phyloP scores from a whole-genome alignment of 2,113 vertebrate species.

The Brachionichthys hirsutus region DNA sequence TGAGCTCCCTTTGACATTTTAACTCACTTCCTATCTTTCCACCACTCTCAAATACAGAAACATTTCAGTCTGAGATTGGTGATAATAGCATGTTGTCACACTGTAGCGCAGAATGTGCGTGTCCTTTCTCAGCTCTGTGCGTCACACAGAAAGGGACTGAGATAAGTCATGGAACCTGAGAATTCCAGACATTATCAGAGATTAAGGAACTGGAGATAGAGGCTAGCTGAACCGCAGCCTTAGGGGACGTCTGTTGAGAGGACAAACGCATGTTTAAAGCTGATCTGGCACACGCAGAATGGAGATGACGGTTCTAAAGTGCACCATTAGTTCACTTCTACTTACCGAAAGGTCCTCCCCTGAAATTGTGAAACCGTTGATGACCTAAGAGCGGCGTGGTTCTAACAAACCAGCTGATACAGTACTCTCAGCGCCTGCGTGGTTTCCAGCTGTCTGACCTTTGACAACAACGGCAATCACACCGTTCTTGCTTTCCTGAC shows the following conservation, averaged over 20 bases:
- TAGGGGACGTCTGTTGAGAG: conserved; percentile 19
- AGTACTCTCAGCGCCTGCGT: no score
- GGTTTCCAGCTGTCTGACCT: no score
- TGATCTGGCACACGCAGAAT: not conserved
- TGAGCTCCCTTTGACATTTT: conserved; percentile 1
- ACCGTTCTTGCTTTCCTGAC: not conserved
- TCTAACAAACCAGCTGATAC: no score
- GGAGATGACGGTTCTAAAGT: not conserved
- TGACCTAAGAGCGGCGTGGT: no score
- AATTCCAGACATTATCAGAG: conserved; percentile 48
- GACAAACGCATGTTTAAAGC: conserved; percentile 5
- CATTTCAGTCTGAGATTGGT: conserved; percentile 4
- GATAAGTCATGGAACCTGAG: conserved; percentile 51
- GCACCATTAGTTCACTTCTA: no score
- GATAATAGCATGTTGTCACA: conserved; percentile 32
- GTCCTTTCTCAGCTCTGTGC: conserved; percentile 52
- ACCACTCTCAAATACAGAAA: conserved; percentile 26
- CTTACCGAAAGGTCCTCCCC: no score
- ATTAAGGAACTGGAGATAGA: conserved; percentile 41
- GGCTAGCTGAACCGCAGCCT: conserved; percentile 19
- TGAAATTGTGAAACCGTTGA: no score
- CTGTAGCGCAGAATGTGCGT: conserved; percentile 26
- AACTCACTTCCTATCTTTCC: not conserved
- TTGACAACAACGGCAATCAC: not conserved
- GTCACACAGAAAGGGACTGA: conserved; percentile 41